Percentiles rank a stretch among this genome's conserved stretches.
Conservation (phyloP, 2,888 invertebrate species). For the Globia sparganii region DNA sequence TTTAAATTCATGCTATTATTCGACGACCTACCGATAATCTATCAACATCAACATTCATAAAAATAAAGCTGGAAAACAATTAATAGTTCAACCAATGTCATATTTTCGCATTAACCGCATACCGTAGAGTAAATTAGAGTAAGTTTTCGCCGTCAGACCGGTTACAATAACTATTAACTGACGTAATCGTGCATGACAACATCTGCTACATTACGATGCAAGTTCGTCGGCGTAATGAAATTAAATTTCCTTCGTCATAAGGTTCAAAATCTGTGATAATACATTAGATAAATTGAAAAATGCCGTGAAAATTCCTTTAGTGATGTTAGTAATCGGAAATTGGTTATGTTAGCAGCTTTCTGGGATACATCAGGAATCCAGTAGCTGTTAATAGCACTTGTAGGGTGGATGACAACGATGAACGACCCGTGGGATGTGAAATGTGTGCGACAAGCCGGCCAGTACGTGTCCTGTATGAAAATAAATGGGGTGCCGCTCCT, state of each 20-base stretch:
- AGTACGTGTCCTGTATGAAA: conserved; percentile 93
- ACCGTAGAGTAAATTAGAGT: conserved; percentile 30
- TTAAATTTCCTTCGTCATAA: conserved; percentile 72
- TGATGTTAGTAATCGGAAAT: conserved; percentile 50
- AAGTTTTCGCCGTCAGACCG: conserved; percentile 29
- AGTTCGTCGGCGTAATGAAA: conserved; percentile 72
- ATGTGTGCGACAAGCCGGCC: conserved; percentile 81
- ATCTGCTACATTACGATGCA: conserved; percentile 75
- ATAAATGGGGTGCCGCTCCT: conserved; percentile 93
- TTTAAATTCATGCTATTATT: conserved; percentile 66
- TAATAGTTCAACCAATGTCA: conserved; percentile 17
- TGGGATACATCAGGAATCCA: conserved; percentile 27
- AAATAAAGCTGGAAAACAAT: conserved; percentile 44
- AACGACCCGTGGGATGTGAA: conserved; percentile 89
- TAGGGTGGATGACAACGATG: conserved; percentile 73
- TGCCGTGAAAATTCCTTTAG: conserved; percentile 65
- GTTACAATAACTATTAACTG: conserved; percentile 77
- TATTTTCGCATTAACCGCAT: conserved; percentile 24
- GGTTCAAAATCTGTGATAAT: conserved; percentile 66
- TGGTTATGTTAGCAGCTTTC: conserved; percentile 55
- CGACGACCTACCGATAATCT: conserved; percentile 60
- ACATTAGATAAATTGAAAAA: conserved; percentile 65
- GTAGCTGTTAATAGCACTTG: conserved; percentile 13
- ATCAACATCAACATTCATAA: conserved; percentile 17
- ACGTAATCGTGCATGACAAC: conserved; percentile 88